Evolutionary conservation across 2,113 vertebrate species (phyloP), one percentile per base, ranked within the genome.

Genomic region (Epinephelus fuscoguttatus): DNA sequence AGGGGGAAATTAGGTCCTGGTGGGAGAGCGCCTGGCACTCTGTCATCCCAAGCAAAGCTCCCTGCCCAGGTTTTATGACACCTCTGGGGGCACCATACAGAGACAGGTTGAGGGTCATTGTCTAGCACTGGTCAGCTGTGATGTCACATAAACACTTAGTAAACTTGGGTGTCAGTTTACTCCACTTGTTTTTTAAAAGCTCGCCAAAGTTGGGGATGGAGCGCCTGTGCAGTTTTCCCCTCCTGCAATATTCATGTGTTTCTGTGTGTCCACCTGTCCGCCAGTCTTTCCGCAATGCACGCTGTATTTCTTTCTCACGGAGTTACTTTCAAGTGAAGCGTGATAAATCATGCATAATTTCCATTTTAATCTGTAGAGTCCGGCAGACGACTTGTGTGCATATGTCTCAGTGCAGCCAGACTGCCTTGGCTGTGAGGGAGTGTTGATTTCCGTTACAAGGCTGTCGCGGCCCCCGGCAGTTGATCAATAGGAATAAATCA

Each of bases 401-500:
- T 69, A 56, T 70, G 88, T 84, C 88, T 85, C 74, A 0, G 74
- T 30, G 84, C 84, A 76, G 90, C 78, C 82, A 70, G 88, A 86
- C 86, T 81, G 87, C 78, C 82, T 78, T 49, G 75, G 87, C 90
- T 84, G 86, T 76, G 91, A 89, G 87, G 80, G 87, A 78, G 88
- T 93, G 92, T 93, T 95, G 95, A 95, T 95, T 94, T 92, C 93
- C 90, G 78, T 94, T 94, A 94, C 94, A 91, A 87, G 89, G 82
- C 92, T 94, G 94, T 93, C 90, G 92, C 62, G 57, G 85, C 89
- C 92, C 84, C 84, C 84, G 78, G 93, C 91, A 85, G 89, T 82
- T 95, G 93, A 95, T 95, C 95, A 95, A 95, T 94, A 94, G 84
- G 91, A 94, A 95, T 95, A 95, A 95, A 95, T 95, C 95, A 95